Base-by-base conservation (phyloP, 2,113 vertebrate species). In the Brachyistius frenatus region DNA sequence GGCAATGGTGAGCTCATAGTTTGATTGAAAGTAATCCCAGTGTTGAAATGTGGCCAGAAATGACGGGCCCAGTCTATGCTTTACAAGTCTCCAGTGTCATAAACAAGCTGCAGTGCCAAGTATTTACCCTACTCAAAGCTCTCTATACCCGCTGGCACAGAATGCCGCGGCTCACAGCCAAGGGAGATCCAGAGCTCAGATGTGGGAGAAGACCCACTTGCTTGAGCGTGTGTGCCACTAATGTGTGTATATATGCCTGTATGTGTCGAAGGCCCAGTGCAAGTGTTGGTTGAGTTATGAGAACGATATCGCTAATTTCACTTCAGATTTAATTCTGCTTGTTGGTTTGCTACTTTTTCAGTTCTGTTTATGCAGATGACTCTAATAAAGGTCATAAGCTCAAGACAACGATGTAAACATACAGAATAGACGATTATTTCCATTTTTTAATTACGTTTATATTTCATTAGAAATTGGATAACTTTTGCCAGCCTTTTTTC, bases 91-190 rank as follows among this genome's bases (percentile, higher is more conserved):
- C 63, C 78, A 15, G 70, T 88, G 80, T 89, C 86, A 85, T 84
- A 89, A 88, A 93, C 87, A 93, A 81, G 73, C 36, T 54, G 41
- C 36, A 11, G 66, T 73, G 86, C 86, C 90, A 91, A 81, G 74
- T 62, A 80, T 89, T 86, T 64, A 81, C 60, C 75, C 73, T 46
- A 66, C 67, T 80, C 66, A 58, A 10, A 69, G 58, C 83, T 78
- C 73, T 65, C 74, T 55, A 73, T 73, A 79, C 58, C 49, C 2
- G 5, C 58, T 86, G 84, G 84, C 54, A 79, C 62, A 30, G 32
- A 49, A 61, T 65, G 63, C 9, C 5, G 0, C 5, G 11, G 72
- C 65, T 58, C 30, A 46, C 13, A 35, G 73, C 80, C 83, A 76
- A 60, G 75, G 83, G 69, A 68, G 68, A 80, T 76, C 83, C 85